phyloP scores from a whole-genome alignment of 1,140 invertebrate species.

The Drosophila lowei region DNA sequence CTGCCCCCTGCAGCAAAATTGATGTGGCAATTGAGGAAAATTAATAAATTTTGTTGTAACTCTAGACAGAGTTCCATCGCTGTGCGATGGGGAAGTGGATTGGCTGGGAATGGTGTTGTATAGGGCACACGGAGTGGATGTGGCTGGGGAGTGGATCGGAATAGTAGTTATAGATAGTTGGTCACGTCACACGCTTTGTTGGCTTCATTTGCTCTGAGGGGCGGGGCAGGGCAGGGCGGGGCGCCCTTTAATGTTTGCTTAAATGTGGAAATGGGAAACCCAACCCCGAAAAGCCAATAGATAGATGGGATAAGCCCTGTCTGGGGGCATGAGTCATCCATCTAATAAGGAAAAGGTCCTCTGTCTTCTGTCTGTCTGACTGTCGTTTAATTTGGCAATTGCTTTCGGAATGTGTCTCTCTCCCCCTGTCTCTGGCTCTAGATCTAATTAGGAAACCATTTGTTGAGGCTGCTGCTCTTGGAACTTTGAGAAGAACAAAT shows the following conservation, averaged over 20 bases:
- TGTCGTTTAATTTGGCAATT: constrained; percentile 49
- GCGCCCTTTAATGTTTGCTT: constrained; percentile 49
- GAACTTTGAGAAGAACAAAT: constrained; percentile 44
- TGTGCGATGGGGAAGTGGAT: constrained; percentile 9
- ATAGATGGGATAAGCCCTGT: constrained; percentile 43
- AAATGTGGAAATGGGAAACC: constrained; percentile 35
- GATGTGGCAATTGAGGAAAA: constrained; percentile 64
- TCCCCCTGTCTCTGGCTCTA: neutral
- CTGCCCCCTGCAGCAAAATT: constrained; percentile 39
- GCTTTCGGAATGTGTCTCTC: constrained; percentile 23
- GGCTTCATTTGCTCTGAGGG: constrained; percentile 57
- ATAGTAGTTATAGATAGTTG: constrained; percentile 24
- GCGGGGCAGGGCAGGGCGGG: constrained; percentile 10
- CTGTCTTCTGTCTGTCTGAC: neutral
- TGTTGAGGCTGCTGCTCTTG: constrained; percentile 27
- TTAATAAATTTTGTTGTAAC: constrained; percentile 69
- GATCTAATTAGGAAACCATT: constrained; percentile 73
- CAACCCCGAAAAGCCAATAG: constrained; percentile 28
- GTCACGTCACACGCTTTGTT: constrained; percentile 74
- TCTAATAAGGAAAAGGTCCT: constrained; percentile 37
- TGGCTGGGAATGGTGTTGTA: neutral
- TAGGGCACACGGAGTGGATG: too few relatives aligned
- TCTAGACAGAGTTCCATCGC: constrained; percentile 21
- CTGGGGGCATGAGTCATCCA: constrained; percentile 31
- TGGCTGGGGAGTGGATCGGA: neutral